phyloP scores from a whole-genome alignment of 2,888 invertebrate species.

The Teleiodes luculella region DNA sequence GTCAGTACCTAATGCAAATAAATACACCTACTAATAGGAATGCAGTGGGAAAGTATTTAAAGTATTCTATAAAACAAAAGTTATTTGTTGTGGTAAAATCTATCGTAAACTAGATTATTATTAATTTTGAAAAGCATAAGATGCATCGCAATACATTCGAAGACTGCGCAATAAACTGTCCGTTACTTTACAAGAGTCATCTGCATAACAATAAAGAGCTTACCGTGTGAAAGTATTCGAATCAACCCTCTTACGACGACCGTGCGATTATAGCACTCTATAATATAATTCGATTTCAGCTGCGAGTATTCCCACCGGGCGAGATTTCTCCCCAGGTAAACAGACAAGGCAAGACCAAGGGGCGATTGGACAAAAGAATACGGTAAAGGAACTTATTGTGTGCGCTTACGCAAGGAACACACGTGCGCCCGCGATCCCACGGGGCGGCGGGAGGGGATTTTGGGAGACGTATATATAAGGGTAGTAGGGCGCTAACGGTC shows the following conservation, averaged over 20 bases:
- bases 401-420: conserved; percentile 68
- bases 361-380: conserved; percentile 55
- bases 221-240: conserved; percentile 67
- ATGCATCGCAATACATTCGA: too few species aligned
- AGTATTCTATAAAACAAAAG: too few species aligned
- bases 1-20: too few species aligned
- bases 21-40: too few species aligned
- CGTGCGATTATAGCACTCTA: conserved; percentile 49
- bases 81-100: too few species aligned
- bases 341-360: conserved; percentile 63
- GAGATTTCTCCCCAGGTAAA: conserved; percentile 74
- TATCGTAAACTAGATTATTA: too few species aligned
- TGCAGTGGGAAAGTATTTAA: too few species aligned
- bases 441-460: conserved; percentile 47
- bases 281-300: conserved; percentile 60
- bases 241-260: conserved; percentile 56
- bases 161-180: conserved; percentile 29
- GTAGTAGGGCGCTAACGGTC: conserved; percentile 35
- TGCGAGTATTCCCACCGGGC: conserved; percentile 70
- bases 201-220: conserved; percentile 48
- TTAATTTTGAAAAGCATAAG: too few species aligned
- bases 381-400: conserved; percentile 61
- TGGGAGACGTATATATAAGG: conserved; percentile 63
- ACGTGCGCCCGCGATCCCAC: conserved; percentile 72
- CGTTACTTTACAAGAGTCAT: conserved; percentile 26